phyloP scores from a whole-genome alignment of 37 sponge, comb jelly and placozoan genomes.

The Ephydatia muelleri region DNA sequence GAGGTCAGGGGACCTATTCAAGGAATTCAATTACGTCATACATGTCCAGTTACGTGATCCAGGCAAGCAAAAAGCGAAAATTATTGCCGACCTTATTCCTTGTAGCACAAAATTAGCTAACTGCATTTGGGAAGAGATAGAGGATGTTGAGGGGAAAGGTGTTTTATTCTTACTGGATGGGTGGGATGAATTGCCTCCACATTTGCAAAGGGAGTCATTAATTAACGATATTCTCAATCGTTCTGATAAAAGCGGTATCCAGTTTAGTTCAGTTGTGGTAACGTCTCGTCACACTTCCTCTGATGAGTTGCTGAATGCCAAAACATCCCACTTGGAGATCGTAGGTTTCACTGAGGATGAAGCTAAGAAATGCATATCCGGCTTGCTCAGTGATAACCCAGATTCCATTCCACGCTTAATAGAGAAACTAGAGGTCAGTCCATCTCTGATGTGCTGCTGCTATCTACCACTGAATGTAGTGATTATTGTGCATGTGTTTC shows the following conservation, averaged over 20 bases:
- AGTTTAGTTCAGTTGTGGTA: background rate
- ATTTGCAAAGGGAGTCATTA: background rate
- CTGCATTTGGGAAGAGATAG: too few species aligned
- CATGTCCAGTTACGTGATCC: background rate
- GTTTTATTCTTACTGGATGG: background rate
- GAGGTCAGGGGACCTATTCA: background rate
- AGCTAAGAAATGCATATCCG: background rate
- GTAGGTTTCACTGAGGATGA: too few species aligned
- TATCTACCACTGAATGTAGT: too few species aligned
- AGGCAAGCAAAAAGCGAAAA: background rate
- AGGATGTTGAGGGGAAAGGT: background rate
- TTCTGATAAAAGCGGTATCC: background rate
- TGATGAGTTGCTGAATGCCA: background rate
- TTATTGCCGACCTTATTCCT: too few species aligned
- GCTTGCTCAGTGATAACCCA: background rate
- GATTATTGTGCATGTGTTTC: too few species aligned
- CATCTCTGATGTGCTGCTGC: background rate
- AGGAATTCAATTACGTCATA: background rate
- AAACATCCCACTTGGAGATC: background rate
- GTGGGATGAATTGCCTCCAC: slow-evolving; percentile 11
- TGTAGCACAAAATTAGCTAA: too few species aligned
- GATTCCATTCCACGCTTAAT: background rate
- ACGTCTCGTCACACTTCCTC: slow-evolving; percentile 2
- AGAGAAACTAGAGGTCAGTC: background rate
- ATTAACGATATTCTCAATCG: background rate